Evolutionary conservation across 1,140 invertebrate genomes (phyloP), one percentile per base, ranked within the genome.

Genomic region (Psilanteris sp.): DNA sequence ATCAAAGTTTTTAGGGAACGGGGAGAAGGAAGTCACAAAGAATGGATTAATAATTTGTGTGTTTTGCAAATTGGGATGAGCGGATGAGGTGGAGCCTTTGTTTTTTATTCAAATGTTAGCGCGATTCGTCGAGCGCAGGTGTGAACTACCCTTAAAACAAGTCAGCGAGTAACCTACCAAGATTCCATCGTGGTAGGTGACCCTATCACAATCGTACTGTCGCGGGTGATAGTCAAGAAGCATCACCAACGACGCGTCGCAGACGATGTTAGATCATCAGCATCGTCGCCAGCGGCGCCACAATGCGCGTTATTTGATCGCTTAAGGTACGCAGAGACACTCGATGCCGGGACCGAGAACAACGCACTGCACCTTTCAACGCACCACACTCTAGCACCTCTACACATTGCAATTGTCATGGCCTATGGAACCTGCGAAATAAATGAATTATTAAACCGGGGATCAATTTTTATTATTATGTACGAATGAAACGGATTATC

Each of bases 351-450:
- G 66, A 71, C 41, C 78, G 76, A 82, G 71, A 70, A 77, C 36
- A 80, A 83, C 71, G 79, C 80, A 85, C 81, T 83, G 80, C 79
- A 83, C 80, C 79, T 81, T 78, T 72, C 82, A 83, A 82, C 82
- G 84, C 82, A 88, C 83, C 83, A 84, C 83, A 85, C 82, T 84
- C 78, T 83, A 87, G 81, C 82, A 87, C 81, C 84, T 86, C 82
- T 86, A 84, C 88, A 89, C 91, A 90, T 92, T 91, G 90, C 90
- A 91, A 92, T 91, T 91, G 92, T 93, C 92, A 93, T 92, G 92
- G 92, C 91, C 92, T 92, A 90, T 93, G 92, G 89, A 92, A 93
- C 90, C 92, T 93, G 89, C 74, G 89, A 78, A 54, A 24, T 11
- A 46, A 62, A 70, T 27, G 8, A 2, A 27, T 27, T 27, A 4